Conservation (phyloP, 2,113 vertebrate species). For the Elachura formosa region DNA sequence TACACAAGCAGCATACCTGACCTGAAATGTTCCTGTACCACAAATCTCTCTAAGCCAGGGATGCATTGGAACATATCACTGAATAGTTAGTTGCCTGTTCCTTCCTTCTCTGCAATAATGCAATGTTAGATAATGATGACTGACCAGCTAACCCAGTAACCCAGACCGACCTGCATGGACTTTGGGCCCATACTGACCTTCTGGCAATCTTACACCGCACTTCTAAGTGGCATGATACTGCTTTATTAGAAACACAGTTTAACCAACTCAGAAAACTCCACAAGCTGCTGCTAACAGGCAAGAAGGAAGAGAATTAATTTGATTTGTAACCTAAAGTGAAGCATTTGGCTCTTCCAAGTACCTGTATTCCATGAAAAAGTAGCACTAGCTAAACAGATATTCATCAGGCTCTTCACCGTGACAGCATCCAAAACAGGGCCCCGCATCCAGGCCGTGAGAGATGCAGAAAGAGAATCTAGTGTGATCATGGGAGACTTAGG, state of each 20-base stretch:
- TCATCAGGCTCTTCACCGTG: background rate
- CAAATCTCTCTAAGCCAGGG: background rate
- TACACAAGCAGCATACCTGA: background rate
- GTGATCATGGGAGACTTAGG: background rate
- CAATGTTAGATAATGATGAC: background rate
- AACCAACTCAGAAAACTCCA: background rate
- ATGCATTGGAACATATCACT: background rate
- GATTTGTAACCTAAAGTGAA: background rate
- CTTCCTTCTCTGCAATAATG: background rate
- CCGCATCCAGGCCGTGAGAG: fast-evolving
- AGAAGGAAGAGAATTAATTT: background rate
- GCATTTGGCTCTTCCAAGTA: background rate
- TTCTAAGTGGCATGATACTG: background rate
- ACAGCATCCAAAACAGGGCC: background rate
- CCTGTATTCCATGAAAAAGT: background rate
- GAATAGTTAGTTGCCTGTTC: background rate
- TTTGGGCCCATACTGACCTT: background rate
- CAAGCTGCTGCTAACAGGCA: background rate
- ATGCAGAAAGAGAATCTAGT: background rate
- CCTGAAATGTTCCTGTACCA: background rate
- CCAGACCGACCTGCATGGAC: background rate
- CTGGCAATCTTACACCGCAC: background rate
- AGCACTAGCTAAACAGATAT: background rate
- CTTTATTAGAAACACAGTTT: background rate
- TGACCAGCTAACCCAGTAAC: background rate